phyloP scores from a whole-genome alignment of 1,140 invertebrate genomes.

The Muscidifurax raptorellus region DNA sequence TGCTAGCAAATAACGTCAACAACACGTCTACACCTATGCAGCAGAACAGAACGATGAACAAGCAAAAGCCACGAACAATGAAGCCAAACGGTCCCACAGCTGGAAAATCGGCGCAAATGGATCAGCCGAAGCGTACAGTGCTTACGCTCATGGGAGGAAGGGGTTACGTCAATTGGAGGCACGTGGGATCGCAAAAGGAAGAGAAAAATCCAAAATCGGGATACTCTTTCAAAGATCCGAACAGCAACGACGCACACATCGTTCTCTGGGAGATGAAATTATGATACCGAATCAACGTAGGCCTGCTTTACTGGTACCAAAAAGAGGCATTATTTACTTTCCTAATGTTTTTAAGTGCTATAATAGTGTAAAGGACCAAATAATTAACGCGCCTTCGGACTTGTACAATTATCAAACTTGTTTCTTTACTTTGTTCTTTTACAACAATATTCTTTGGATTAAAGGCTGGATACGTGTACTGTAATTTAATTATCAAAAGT shows the following conservation, averaged over 20 bases:
- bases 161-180: constrained; percentile 90
- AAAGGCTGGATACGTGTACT: constrained; percentile 45
- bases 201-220: constrained; percentile 69
- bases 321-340: constrained; percentile 55
- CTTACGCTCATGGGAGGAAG: constrained; percentile 91
- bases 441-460: neutral
- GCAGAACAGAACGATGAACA: constrained; percentile 37
- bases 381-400: constrained; percentile 41
- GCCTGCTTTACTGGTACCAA: constrained; percentile 50
- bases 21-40: constrained; percentile 23
- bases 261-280: constrained; percentile 94
- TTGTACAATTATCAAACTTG: neutral
- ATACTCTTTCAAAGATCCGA: constrained; percentile 76
- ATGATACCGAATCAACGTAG: constrained; percentile 74
- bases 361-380: constrained; percentile 54
- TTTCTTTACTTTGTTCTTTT: constrained; percentile 26
- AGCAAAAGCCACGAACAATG: constrained; percentile 57
- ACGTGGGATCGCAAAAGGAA: constrained; percentile 70
- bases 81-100: constrained; percentile 61
- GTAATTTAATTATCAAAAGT: constrained; percentile 47
- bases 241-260: constrained; percentile 88
- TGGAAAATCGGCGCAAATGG: constrained; percentile 69
- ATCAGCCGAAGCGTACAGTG: constrained; percentile 83
- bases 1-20: constrained; percentile 57
- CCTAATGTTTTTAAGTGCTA: constrained; percentile 51